Base-by-base conservation (phyloP, 2,113 vertebrate genomes). In the Oenanthe oenanthe region DNA sequence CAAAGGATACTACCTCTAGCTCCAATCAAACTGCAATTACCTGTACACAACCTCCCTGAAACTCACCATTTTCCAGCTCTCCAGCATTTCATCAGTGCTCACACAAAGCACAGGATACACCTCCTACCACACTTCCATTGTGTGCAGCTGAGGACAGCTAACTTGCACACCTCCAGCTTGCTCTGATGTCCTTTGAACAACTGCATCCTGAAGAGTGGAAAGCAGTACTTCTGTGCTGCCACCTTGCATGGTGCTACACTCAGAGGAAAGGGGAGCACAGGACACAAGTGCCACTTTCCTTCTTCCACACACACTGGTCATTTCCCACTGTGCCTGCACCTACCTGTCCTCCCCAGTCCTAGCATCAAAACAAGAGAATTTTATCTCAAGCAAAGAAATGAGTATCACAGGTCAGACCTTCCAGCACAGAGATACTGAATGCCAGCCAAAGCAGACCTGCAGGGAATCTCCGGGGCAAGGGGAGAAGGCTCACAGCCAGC, bases 171-270 rank as follows among this genome's bases (percentile, higher is more conserved):
- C 32, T 16, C 32, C n/a, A 28, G 6, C 51, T 62, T 75, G 48
- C 53, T 51, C 24, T 50, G 20, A n/a, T 15, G 71, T 50, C 12
- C 77, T 78, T 38, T 24, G 28, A 63, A n/a, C 17, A 47, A 10
- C 40, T n/a, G 28, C 51, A 63, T 1, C 7, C 10, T 9, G 9
- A 45, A 7, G 12, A 82, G 48, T 2, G 2, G 48, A 72, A 68
- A 88, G 54, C 36, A 88, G 66, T 71, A 65, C 19, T 47, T 38
- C 42, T 19, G 42, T 42, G 28, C 68, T 84, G 54, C 67, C 53
- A 47, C 29, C 19, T 10, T 7, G 21, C 0, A 0, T 7, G 29
- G 45, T 68, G 38, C 31, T 82, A 85, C 2, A 1, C n/a, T 22
- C 36, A 20, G n/a, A 67, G 43, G 38, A 78, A 54, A 75, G 60